Percentiles rank a stretch among this genome's conserved stretches.
Conservation (phyloP, 92 coral and sea anemone species). For the Ricordea florida region DNA sequence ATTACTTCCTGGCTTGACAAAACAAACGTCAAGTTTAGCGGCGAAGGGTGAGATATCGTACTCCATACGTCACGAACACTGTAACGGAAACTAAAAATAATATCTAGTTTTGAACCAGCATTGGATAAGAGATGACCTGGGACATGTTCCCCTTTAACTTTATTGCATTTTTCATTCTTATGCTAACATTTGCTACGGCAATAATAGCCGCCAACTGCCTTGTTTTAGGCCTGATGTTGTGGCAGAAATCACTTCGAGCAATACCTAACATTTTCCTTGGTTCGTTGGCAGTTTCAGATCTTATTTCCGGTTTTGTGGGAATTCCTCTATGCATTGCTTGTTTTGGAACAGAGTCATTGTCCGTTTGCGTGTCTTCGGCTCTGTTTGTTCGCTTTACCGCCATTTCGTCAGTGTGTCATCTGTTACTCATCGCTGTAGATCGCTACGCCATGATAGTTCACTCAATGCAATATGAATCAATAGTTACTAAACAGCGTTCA, state of each 20-base stretch:
- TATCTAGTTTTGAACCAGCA: too few species aligned
- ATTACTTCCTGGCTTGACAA: too few species aligned
- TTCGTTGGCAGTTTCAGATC: conserved; percentile 81
- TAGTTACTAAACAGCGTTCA: conserved; percentile 49
- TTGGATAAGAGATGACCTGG: too few species aligned
- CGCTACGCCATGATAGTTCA: conserved; percentile 80
- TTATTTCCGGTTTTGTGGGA: conserved; percentile 73
- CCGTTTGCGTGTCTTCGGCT: conserved; percentile 54
- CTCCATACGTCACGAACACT: too few species aligned
- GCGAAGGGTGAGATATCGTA: too few species aligned
- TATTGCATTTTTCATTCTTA: too few species aligned
- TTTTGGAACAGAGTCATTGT: conserved; percentile 22
- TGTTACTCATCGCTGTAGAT: conserved; percentile 75
- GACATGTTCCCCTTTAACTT: too few species aligned
- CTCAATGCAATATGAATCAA: conserved; percentile 42
- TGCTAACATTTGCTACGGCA: too few species aligned
- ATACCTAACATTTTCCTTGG: conserved; percentile 66
- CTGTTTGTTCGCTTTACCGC: conserved; percentile 71
- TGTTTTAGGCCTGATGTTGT: too few species aligned
- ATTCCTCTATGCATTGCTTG: conserved; percentile 73
- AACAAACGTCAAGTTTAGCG: too few species aligned
- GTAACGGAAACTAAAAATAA: too few species aligned
- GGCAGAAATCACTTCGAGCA: conserved; percentile 59
- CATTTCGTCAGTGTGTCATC: conserved; percentile 78
- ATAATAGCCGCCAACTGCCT: too few species aligned